These are phyloP conservation scores for Drosophila punjabiensis DNA, from an alignment of 1,140 invertebrate genomes.

Conservation along the genomic window DNA sequence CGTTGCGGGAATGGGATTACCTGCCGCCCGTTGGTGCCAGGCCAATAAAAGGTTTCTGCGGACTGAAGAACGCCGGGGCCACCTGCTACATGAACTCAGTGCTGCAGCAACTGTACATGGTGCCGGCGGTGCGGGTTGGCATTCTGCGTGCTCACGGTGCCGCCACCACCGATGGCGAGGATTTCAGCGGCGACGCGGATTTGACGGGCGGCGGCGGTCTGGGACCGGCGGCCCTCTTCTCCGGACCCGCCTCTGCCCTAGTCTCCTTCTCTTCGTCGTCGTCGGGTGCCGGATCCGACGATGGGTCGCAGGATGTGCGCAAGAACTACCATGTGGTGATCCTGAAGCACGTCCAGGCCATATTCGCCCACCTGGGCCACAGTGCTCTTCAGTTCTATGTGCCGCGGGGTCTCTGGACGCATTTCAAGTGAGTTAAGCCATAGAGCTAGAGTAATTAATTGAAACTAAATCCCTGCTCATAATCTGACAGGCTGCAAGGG, in stretches of 20 bases:
- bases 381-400: conserved; percentile 99
- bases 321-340: conserved; percentile 98
- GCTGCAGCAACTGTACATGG: conserved; percentile 98
- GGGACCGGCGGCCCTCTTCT: conserved; percentile 61
- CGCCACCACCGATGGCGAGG: conserved; percentile 94
- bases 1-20: conserved; percentile 98
- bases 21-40: conserved; percentile 97
- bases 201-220: conserved; percentile 46
- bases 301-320: conserved; percentile 82
- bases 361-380: conserved; percentile 98
- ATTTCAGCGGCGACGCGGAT: conserved; percentile 93
- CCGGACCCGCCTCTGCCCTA: conserved; percentile 43
- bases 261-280: conserved; percentile 63
- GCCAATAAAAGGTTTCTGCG: conserved; percentile 96
- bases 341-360: conserved; percentile 98
- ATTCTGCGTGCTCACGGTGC: conserved; percentile 91
- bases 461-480: not conserved
- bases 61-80: conserved; percentile 98
- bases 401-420: conserved; percentile 98
- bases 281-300: conserved; percentile 50
- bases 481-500: conserved; percentile 89
- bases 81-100: conserved; percentile 99
- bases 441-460: not conserved
- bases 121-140: conserved; percentile 94
- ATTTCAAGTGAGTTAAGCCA: conserved; percentile 93